phyloP scores from a whole-genome alignment of 1,140 invertebrate species.

The Heliothis subflexa region DNA sequence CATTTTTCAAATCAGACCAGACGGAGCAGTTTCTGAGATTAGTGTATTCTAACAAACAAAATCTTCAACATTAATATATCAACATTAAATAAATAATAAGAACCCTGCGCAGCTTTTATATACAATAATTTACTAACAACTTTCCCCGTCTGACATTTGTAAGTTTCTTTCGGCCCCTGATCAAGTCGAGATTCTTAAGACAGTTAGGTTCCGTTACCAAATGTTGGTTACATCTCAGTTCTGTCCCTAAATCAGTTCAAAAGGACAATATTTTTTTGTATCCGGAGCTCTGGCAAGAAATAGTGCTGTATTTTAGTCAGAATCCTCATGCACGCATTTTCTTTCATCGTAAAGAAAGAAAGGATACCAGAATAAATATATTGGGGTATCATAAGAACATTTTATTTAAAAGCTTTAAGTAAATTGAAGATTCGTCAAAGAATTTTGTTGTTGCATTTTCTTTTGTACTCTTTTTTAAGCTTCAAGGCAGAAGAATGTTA shows the following conservation, averaged over 20 bases:
- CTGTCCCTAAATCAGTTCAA: conserved; percentile 43
- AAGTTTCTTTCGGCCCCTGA: not conserved
- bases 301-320: conserved; percentile 27
- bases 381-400: not conserved
- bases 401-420: conserved; percentile 26
- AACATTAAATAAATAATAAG: too few species aligned
- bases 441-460: not conserved
- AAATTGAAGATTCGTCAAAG: conserved; percentile 14
- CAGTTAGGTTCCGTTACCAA: conserved; percentile 9
- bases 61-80: too few species aligned
- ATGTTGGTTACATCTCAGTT: conserved; percentile 13
- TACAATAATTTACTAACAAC: not conserved
- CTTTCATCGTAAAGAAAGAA: not conserved
- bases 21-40: too few species aligned
- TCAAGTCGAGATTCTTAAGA: not conserved
- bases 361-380: conserved; percentile 15
- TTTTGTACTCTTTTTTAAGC: not conserved
- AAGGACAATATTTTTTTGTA: conserved; percentile 44
- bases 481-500: too few species aligned
- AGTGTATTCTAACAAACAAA: too few species aligned
- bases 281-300: conserved; percentile 38
- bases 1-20: too few species aligned
- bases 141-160: not conserved
- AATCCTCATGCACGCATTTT: conserved; percentile 13
- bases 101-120: too few species aligned